These are phyloP conservation scores for Solen grandis DNA, from an alignment of 1,140 invertebrate genomes.

Conservation along the genomic window DNA sequence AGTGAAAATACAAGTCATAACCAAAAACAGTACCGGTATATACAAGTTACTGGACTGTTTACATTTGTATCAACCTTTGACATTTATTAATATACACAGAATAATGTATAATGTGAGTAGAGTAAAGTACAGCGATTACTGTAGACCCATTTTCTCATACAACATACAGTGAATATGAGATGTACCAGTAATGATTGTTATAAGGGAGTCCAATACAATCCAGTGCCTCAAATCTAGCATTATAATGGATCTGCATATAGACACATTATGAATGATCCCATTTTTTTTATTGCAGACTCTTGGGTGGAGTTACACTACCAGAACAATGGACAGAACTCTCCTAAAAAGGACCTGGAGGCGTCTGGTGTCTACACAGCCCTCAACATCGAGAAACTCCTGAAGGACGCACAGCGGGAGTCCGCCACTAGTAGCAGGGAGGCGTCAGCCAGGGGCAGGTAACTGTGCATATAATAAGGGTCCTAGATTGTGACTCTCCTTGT, in stretches of 20 bases:
- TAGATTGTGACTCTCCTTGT: too few relatives aligned
- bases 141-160: background rate
- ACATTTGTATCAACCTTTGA: too few relatives aligned
- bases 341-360: conserved; percentile 9
- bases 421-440: conserved; percentile 31
- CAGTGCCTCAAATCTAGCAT: background rate
- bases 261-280: background rate
- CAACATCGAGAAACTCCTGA: conserved; percentile 46
- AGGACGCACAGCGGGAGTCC: conserved; percentile 39
- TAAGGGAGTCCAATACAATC: background rate
- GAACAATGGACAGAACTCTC: conserved; percentile 16
- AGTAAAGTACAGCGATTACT: background rate
- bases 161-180: background rate
- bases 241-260: background rate
- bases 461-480: too few relatives aligned
- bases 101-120: too few relatives aligned
- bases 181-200: background rate
- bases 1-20: too few relatives aligned
- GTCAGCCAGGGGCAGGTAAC: conserved; percentile 31
- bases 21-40: too few relatives aligned
- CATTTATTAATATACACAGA: too few relatives aligned
- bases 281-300: conserved; percentile 7
- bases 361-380: conserved; percentile 33
- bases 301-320: conserved; percentile 46
- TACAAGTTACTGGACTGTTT: too few relatives aligned